Percentiles rank a stretch among this genome's conserved stretches.
Evolutionary conservation across 1,140 invertebrate species (phyloP).

Genomic region (Araneus ventricosus): DNA sequence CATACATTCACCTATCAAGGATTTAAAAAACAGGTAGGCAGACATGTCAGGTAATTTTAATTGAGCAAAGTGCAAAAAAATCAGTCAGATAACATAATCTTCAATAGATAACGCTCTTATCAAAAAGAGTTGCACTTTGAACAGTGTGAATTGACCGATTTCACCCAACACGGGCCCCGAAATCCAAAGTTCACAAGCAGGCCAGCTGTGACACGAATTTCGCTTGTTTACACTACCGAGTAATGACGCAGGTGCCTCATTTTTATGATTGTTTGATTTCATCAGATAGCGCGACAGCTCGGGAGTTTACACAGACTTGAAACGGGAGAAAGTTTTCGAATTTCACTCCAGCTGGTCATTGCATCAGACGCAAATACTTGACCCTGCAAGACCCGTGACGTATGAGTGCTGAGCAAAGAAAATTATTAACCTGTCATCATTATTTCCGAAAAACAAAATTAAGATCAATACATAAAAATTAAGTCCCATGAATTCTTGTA

Average conservation of each 20-base stretch:
- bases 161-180: neutral
- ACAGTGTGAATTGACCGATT: too few species aligned
- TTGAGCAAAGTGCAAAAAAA: too few species aligned
- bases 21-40: too few species aligned
- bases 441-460: neutral
- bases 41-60: too few species aligned
- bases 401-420: constrained; percentile 2
- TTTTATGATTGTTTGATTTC: constrained; percentile 11
- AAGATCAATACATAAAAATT: neutral
- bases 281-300: constrained; percentile 14
- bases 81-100: neutral
- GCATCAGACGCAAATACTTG: neutral
- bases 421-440: neutral
- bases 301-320: neutral
- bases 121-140: neutral
- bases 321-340: constrained; percentile 1
- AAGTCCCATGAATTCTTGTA: too few species aligned
- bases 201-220: neutral
- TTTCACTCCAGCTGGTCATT: constrained; percentile 8
- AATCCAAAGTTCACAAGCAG: neutral
- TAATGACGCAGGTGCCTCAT: constrained; percentile 36
- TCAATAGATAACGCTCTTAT: neutral
- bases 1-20: too few species aligned
- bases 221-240: neutral
- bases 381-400: neutral